These are phyloP conservation scores for Schizotus pectinicornis DNA, from an alignment of 2,888 invertebrate species.

Conservation along the genomic window DNA sequence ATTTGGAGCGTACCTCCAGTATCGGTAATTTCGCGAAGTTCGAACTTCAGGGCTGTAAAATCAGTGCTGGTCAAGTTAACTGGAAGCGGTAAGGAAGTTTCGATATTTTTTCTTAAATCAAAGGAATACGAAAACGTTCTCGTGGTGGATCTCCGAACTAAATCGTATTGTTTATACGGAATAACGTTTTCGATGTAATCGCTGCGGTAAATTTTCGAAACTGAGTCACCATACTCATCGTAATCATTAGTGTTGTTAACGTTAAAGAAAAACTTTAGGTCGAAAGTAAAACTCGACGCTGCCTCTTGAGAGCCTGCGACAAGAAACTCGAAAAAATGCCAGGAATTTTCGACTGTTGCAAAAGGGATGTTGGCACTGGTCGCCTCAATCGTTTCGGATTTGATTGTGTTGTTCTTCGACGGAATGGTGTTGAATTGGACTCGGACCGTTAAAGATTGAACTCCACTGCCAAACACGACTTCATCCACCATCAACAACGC, in stretches of 20 bases:
- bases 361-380: constrained; percentile 53
- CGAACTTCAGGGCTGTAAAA: constrained; percentile 71
- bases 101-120: constrained; percentile 65
- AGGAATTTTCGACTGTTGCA: constrained; percentile 63
- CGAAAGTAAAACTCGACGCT: constrained; percentile 24
- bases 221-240: constrained; percentile 9
- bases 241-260: not conserved
- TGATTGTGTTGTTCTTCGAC: constrained; percentile 47
- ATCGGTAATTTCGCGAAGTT: constrained; percentile 73
- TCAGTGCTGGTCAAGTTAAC: constrained; percentile 72
- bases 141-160: constrained; percentile 68
- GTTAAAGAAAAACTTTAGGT: constrained; percentile 28
- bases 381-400: constrained; percentile 28
- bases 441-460: constrained; percentile 52
- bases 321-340: constrained; percentile 65
- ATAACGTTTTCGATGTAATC: constrained; percentile 34
- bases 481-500: constrained; percentile 43
- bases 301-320: constrained; percentile 35
- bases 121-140: constrained; percentile 80
- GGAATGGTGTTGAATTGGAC: constrained; percentile 64
- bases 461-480: constrained; percentile 39
- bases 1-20: constrained; percentile 81
- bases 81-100: constrained; percentile 68
- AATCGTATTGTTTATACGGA: constrained; percentile 51
- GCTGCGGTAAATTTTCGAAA: constrained; percentile 28